Evolutionary conservation across 2,888 invertebrate genomes (phyloP).

Genomic region (Dicycla oo): DNA sequence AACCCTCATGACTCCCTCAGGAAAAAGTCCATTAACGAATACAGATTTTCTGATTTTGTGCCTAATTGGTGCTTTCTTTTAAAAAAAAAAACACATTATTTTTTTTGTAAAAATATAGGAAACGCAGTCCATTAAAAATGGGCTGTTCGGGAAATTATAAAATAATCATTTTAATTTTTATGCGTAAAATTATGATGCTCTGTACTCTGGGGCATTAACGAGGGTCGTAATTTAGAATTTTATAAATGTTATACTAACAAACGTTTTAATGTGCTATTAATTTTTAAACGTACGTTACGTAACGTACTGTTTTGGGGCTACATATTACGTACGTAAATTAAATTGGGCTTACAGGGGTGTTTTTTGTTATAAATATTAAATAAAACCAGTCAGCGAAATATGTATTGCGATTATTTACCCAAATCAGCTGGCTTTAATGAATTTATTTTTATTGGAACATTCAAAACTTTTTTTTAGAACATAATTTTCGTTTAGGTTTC

Average conservation of each 20-base stretch:
- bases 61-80: conserved; percentile 36
- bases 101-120: conserved; percentile 33
- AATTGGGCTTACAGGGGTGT: conserved; percentile 22
- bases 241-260: conserved; percentile 74
- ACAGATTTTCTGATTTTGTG: conserved; percentile 22
- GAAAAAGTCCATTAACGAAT: conserved; percentile 45
- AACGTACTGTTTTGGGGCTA: conserved; percentile 49
- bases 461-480: background rate
- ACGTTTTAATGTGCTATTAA: conserved; percentile 68
- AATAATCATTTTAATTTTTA: conserved; percentile 39
- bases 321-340: conserved; percentile 48
- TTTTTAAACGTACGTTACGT: conserved; percentile 68
- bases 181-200: conserved; percentile 60
- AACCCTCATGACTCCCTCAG: conserved; percentile 27
- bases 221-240: conserved; percentile 72
- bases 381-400: conserved; percentile 18
- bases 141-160: conserved; percentile 33
- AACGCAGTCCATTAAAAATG: conserved; percentile 41
- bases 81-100: conserved; percentile 31
- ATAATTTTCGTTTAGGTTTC: background rate
- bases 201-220: conserved; percentile 67
- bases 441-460: background rate
- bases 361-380: conserved; percentile 11
- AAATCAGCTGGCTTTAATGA: conserved; percentile 4
- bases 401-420: background rate